These are phyloP conservation scores for Lycia hirtaria DNA, from an alignment of 2,888 invertebrate species.

Conservation along the genomic window DNA sequence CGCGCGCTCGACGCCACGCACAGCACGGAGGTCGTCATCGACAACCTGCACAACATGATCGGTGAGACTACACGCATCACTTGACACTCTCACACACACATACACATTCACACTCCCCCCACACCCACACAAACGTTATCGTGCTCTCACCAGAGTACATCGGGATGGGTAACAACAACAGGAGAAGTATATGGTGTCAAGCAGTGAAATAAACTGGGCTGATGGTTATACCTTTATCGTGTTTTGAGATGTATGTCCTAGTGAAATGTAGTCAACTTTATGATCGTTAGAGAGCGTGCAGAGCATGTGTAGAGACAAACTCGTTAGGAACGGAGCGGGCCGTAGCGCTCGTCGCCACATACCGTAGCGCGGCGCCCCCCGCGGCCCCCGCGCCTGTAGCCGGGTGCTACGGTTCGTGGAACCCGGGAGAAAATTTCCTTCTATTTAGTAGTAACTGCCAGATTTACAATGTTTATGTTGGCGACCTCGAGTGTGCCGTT, in stretches of 20 bases:
- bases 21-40: conserved; percentile 76
- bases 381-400: no score
- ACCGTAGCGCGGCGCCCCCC: not conserved
- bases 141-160: no score
- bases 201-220: no score
- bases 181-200: no score
- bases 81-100: not conserved
- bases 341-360: not conserved
- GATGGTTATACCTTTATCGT: no score
- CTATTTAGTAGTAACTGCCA: conserved; percentile 9
- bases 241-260: no score
- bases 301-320: no score
- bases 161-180: no score
- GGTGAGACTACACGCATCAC: conserved; percentile 56
- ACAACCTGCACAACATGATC: conserved; percentile 81
- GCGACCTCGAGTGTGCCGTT: conserved; percentile 1
- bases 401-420: not conserved
- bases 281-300: no score
- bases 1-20: conserved; percentile 77
- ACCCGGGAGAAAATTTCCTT: conserved; percentile 11
- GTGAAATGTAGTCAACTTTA: no score
- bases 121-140: no score
- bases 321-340: no score
- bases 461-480: conserved; percentile 14
- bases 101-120: not conserved